Evolutionary conservation across 2,113 vertebrate species (phyloP).

Genomic region (Procavia capensis): DNA sequence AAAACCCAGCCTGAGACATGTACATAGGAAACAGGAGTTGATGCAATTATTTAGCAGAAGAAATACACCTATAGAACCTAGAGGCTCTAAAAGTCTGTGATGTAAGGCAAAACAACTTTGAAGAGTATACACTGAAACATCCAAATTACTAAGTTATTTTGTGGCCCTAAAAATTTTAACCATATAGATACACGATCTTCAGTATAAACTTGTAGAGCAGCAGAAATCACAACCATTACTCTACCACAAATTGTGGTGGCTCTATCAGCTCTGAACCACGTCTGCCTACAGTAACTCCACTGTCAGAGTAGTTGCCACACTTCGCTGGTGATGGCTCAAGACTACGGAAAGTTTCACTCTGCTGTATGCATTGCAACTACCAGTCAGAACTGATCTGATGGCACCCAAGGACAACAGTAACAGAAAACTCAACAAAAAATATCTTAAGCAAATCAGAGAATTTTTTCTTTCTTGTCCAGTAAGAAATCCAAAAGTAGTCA

Average conservation of each 20-base stretch:
- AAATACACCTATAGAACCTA: neutral
- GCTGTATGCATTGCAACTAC: neutral
- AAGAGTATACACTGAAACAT: neutral
- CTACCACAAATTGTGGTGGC: neutral
- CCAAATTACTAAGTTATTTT: neutral
- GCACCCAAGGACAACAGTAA: neutral
- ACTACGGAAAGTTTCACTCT: neutral
- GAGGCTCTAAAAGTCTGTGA: neutral
- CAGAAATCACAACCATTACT: neutral
- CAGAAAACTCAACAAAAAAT: slow-evolving; percentile 7
- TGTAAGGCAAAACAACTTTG: neutral
- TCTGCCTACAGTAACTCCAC: neutral
- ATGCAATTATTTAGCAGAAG: neutral
- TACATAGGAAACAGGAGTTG: neutral
- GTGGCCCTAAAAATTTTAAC: neutral
- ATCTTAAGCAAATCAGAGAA: neutral
- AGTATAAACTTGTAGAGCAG: neutral
- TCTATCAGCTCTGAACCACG: neutral
- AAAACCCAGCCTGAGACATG: no score
- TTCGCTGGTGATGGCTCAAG: no score
- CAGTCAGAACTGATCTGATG: neutral
- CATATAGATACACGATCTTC: neutral
- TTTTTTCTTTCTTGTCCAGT: slow-evolving; percentile 25
- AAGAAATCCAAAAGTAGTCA: neutral
- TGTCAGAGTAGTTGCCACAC: no score